Evolutionary conservation across 1,140 invertebrate genomes (phyloP).

Genomic region (Tetranychus urticae): DNA sequence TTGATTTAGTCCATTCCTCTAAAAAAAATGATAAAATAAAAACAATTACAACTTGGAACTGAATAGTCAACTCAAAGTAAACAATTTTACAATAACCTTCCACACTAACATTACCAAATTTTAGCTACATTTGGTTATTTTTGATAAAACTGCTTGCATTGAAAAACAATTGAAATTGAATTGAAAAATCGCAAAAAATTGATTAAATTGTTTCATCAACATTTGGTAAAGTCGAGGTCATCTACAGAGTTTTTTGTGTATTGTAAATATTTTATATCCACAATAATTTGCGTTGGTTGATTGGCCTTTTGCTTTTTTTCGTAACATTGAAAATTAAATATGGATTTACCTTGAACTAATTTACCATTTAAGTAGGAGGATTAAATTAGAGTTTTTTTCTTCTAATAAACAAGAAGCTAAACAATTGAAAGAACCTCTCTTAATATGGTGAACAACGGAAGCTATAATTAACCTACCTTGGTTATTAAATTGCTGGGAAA

Average conservation of each 20-base stretch:
- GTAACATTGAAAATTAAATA: neutral
- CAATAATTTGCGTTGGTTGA: neutral
- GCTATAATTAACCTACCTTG: too few relatives aligned
- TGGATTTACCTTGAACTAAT: neutral
- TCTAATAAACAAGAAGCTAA: neutral
- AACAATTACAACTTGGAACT: neutral
- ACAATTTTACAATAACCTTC: too few relatives aligned
- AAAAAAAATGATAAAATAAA: neutral
- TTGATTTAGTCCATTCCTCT: constrained; percentile 1
- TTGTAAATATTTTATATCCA: neutral
- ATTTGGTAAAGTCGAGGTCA: neutral
- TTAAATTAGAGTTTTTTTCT: too few relatives aligned
- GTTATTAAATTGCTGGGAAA: too few relatives aligned
- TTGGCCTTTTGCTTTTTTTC: neutral
- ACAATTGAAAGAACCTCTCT: neutral
- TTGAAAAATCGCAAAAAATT: neutral
- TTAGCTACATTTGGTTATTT: too few relatives aligned
- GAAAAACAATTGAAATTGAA: neutral
- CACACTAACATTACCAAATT: too few relatives aligned
- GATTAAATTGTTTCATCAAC: neutral
- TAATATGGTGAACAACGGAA: neutral
- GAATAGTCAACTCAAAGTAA: too few relatives aligned
- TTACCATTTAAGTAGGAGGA: too few relatives aligned
- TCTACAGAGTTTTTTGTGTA: neutral
- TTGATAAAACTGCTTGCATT: neutral